Conservation (phyloP, 2,113 vertebrate genomes). For the Bombycilla garrulus region DNA sequence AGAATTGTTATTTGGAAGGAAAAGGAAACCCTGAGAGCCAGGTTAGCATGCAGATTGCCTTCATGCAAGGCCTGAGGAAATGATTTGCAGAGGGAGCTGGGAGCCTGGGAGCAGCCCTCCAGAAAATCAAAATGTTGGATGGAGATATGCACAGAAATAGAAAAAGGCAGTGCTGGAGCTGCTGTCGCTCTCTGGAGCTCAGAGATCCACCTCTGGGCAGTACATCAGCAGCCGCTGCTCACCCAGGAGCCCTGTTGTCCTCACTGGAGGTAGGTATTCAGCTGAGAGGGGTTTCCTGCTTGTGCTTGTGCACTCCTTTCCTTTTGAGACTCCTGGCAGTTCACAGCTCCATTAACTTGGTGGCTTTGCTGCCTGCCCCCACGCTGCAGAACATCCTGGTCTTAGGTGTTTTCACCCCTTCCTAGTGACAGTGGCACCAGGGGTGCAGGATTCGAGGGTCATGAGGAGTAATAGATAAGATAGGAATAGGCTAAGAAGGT, state of each 20-base stretch:
- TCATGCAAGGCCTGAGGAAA: not conserved
- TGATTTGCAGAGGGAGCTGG: not conserved
- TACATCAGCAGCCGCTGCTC: not conserved
- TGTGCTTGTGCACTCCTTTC: not conserved
- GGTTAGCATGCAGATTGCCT: not conserved
- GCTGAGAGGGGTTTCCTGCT: not conserved
- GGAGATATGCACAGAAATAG: not conserved
- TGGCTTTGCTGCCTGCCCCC: not conserved
- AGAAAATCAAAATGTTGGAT: not conserved
- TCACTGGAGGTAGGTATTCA: not conserved
- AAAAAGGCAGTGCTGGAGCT: not conserved
- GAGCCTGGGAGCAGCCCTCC: not conserved
- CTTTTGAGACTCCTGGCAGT: not conserved
- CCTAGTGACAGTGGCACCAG: not conserved
- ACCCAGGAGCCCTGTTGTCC: not conserved
- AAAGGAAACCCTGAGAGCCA: slow-evolving; percentile 25
- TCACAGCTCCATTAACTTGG: not conserved
- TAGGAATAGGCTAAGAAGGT: not conserved
- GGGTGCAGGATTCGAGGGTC: not conserved
- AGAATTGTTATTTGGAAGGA: slow-evolving; percentile 35
- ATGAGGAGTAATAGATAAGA: not conserved
- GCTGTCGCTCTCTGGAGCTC: not conserved
- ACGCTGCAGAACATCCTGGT: not conserved
- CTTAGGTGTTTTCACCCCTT: not conserved
- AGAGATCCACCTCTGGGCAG: not conserved